Evolutionary conservation across 2,888 invertebrate species (phyloP).

Genomic region (Xestia c-nigrum): DNA sequence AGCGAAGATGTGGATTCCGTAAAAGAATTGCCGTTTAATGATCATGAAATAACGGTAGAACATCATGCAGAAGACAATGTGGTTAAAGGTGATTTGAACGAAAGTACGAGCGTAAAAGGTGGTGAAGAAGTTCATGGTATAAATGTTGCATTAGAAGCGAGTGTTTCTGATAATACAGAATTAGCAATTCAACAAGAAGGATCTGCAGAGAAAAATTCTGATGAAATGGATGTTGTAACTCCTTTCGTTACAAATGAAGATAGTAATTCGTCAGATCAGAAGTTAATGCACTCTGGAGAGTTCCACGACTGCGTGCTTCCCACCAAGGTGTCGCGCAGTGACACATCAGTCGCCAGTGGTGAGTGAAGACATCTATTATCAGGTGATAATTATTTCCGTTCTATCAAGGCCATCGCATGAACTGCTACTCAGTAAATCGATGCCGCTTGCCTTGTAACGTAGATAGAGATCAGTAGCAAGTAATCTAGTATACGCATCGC

Average conservation of each 20-base stretch:
- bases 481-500: slow-evolving; percentile 36
- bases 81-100: slow-evolving; percentile 40
- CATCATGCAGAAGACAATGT: slow-evolving; percentile 42
- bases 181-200: slow-evolving; percentile 52
- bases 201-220: slow-evolving; percentile 73
- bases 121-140: not conserved
- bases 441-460: slow-evolving; percentile 68
- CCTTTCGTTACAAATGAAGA: slow-evolving; percentile 72
- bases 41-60: slow-evolving; percentile 53
- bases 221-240: slow-evolving; percentile 86
- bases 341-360: slow-evolving; percentile 88
- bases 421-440: slow-evolving; percentile 78
- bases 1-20: slow-evolving; percentile 87
- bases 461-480: slow-evolving; percentile 56
- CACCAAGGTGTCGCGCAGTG: slow-evolving; percentile 84
- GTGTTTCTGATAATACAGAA: slow-evolving; percentile 52
- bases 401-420: slow-evolving; percentile 87
- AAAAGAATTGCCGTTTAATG: slow-evolving; percentile 75
- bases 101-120: slow-evolving; percentile 20
- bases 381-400: slow-evolving; percentile 89
- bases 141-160: slow-evolving; percentile 16
- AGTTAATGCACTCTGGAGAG: slow-evolving; percentile 88
- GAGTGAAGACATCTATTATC: slow-evolving; percentile 90
- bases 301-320: slow-evolving; percentile 89
- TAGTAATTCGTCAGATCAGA: slow-evolving; percentile 60